phyloP scores from a whole-genome alignment of 1,140 invertebrate genomes.

The Micrasema minimum region DNA sequence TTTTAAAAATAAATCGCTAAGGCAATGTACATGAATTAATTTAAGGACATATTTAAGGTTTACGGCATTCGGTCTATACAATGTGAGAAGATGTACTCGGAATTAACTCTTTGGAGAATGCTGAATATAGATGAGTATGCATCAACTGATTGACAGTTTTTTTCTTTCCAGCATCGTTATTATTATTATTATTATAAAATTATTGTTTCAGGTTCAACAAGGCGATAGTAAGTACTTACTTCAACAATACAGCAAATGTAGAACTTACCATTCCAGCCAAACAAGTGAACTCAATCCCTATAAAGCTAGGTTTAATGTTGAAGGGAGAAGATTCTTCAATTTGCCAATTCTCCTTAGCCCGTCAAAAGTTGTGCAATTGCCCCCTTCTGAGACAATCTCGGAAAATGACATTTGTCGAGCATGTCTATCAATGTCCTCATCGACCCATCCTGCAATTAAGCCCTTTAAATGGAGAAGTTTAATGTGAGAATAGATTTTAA shows the following conservation, averaged over 20 bases:
- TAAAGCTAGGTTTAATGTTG: conserved; percentile 59
- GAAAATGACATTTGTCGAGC: conserved; percentile 22
- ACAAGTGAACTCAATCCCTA: conserved; percentile 55
- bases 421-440: conserved; percentile 35
- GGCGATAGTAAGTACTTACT: conserved; percentile 58
- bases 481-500: conserved; percentile 1
- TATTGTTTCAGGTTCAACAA: conserved; percentile 58
- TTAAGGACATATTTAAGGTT: conserved; percentile 60
- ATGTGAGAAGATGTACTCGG: conserved; percentile 61
- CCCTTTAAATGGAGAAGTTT: conserved; percentile 6
- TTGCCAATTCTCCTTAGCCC: conserved; percentile 58
- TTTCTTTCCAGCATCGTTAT: no score
- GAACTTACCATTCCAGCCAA: conserved; percentile 60
- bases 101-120: conserved; percentile 64
- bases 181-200: neutral
- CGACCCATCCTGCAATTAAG: conserved; percentile 16
- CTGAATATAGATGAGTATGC: conserved; percentile 62
- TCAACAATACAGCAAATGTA: conserved; percentile 57
- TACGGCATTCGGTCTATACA: conserved; percentile 61
- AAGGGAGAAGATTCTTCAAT: conserved; percentile 57
- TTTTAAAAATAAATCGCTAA: no score
- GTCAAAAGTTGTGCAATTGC: conserved; percentile 64
- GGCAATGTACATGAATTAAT: no score
- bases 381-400: conserved; percentile 1
- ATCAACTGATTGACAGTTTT: no score